A percentile compares a stretch with the other conserved stretches of the same genome.
Conservation (phyloP, 2,113 vertebrate species). For the Notarius quadriscutis region DNA sequence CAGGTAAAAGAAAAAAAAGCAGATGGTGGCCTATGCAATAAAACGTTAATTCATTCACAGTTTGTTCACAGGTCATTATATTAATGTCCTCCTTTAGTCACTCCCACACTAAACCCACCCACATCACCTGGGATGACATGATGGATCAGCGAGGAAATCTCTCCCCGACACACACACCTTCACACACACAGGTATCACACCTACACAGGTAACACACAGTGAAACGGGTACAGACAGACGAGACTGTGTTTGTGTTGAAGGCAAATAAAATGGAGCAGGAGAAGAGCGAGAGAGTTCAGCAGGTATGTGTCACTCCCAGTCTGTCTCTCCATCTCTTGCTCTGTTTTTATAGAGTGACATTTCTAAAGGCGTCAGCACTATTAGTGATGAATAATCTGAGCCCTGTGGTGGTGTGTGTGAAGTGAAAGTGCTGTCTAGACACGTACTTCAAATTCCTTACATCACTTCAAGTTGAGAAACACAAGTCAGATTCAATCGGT, state of each 20-base stretch:
- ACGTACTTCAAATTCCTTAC: constrained; percentile 70
- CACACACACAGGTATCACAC: constrained; percentile 63
- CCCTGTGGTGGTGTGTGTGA: constrained; percentile 50
- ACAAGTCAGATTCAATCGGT: constrained; percentile 27
- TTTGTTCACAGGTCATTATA: background rate
- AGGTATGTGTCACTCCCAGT: constrained; percentile 50
- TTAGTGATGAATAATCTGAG: background rate
- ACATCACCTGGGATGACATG: constrained; percentile 67
- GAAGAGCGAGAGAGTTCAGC: constrained; percentile 36
- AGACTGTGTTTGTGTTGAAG: constrained; percentile 39
- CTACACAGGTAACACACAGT: background rate
- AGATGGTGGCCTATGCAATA: background rate
- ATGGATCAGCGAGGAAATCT: constrained; percentile 62
- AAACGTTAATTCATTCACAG: background rate
- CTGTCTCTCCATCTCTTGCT: background rate
- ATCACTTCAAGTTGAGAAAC: constrained; percentile 47
- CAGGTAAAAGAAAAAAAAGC: constrained; percentile 66
- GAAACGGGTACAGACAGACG: background rate
- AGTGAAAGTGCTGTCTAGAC: constrained; percentile 66
- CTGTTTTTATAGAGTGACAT: background rate
- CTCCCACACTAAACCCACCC: constrained; percentile 68
- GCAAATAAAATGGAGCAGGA: constrained; percentile 39
- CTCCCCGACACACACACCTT: constrained; percentile 60
- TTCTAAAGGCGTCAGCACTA: background rate
- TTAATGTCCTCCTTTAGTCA: constrained; percentile 64